Conservation (phyloP, 2,797 vertebrate species). For the Lophius americanus region DNA sequence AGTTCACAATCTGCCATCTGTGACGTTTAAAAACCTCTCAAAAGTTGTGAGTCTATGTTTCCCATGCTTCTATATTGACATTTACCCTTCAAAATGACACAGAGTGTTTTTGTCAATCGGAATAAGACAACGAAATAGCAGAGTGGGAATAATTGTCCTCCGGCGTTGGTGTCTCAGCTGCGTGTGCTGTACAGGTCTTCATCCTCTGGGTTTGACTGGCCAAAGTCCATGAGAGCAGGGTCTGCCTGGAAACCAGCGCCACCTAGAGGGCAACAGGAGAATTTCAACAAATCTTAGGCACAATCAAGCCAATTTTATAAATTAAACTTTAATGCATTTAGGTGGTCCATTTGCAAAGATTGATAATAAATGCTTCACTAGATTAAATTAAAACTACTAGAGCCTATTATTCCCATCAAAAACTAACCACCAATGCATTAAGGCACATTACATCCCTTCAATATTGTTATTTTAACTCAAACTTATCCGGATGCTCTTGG, state of each 20-base stretch:
- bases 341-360: too few relatives aligned
- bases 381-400: too few relatives aligned
- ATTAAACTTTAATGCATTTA: too few relatives aligned
- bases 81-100: conserved; percentile 30
- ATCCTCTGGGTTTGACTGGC: conserved; percentile 90
- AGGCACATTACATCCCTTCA: background rate
- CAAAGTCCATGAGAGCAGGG: conserved; percentile 72
- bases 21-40: conserved; percentile 29
- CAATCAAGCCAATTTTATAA: too few relatives aligned
- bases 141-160: conserved; percentile 37
- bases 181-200: conserved; percentile 92
- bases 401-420: too few relatives aligned
- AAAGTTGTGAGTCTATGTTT: conserved; percentile 37
- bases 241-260: conserved; percentile 59
- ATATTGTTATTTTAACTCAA: background rate
- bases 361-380: too few relatives aligned
- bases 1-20: conserved; percentile 51
- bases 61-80: conserved; percentile 12
- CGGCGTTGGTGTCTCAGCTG: conserved; percentile 77
- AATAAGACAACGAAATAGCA: conserved; percentile 33
- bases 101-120: conserved; percentile 18
- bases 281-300: conserved; percentile 28
- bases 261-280: conserved; percentile 52
- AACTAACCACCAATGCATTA: too few relatives aligned
- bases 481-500: background rate